Base-by-base conservation (phyloP, 2,113 vertebrate species). In the Crotalus tigris region DNA sequence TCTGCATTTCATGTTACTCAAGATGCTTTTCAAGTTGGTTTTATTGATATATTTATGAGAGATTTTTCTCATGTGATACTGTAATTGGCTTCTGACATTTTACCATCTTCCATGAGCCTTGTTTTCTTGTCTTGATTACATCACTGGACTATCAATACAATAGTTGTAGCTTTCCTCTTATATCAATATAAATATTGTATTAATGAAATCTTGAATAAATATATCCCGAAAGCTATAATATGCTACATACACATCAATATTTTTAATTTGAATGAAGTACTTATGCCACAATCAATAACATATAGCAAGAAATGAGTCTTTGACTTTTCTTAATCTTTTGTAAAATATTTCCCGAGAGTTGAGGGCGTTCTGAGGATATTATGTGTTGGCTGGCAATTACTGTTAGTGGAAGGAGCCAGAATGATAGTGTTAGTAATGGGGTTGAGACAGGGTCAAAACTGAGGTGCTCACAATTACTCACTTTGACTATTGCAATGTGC, bases 11-110 rank as follows among this genome's bases (percentile, higher is more conserved):
- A 44, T 44, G 44, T 44, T 44, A 44, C 39, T 39, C 39, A 39
- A 39, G 39, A 39, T 39, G 39, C 44, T 44, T 44, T 44, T 44
- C 44, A 44, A 44, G 44, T 44, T 44, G 44, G 3, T 44, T 44
- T 44, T 44, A 44, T 44, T 44, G 44, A 44, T 44, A 44, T 44
- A 44, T 44, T 44, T 44, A 44, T 44, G 44, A 44, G 44, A 44
- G 44, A 44, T 44, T 44, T 44, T 44, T 44, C 46, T 46, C 46
- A 46, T 91, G 57, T 6, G 95, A 61, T 97, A 94, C 69, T 96
- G 69, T 91, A 15, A 94, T 92, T 91, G 87, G 13, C 51, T 92
- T 90, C 55, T 94, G 95, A 55, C 49, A 51, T 93, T 95, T 91
- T 4, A 61, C 15, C 94, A 49, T 15, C 64, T 95, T 93, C 15